Conservation (phyloP, 2,888 invertebrate genomes). For the Lordiphosa andalusiaca region DNA sequence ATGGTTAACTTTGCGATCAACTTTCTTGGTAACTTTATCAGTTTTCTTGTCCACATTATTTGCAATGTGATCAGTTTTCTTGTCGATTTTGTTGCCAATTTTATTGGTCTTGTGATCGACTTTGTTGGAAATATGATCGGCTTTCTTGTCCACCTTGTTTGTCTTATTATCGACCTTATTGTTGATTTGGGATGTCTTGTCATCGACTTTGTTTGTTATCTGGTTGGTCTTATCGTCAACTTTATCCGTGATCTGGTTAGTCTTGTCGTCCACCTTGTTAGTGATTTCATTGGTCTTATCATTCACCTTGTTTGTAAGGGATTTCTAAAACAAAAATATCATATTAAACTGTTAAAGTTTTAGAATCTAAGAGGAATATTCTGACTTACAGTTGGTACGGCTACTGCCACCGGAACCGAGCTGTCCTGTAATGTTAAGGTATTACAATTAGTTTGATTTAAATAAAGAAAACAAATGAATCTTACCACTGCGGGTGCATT, state of each 20-base stretch:
- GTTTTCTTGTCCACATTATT: slow-evolving; percentile 5
- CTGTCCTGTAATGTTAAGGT: too few relatives aligned
- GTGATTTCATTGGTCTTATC: slow-evolving; percentile 7
- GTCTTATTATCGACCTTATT: slow-evolving; percentile 3
- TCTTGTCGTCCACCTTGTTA: slow-evolving; percentile 2
- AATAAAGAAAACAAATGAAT: too few relatives aligned
- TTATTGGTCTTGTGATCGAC: slow-evolving; percentile 2
- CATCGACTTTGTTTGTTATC: slow-evolving; percentile 3
- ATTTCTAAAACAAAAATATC: too few relatives aligned
- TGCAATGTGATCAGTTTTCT: not conserved
- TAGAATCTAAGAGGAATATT: too few relatives aligned
- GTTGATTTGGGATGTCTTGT: not conserved
- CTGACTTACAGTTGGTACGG: too few relatives aligned
- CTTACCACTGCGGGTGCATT: too few relatives aligned
- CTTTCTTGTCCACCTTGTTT: slow-evolving; percentile 3
- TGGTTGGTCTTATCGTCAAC: slow-evolving; percentile 5
- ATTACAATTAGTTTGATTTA: too few relatives aligned
- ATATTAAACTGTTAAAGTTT: too few relatives aligned
- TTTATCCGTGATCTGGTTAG: slow-evolving; percentile 5
- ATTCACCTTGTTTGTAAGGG: slow-evolving; percentile 3
- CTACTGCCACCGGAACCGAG: too few relatives aligned
- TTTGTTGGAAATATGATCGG: slow-evolving; percentile 3
- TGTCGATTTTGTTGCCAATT: slow-evolving; percentile 3
- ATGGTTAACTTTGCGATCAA: slow-evolving; percentile 5
- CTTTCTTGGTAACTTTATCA: slow-evolving; percentile 1